Evolutionary conservation across 1,140 invertebrate species (phyloP).

Genomic region (Elymnias hypermnestra): DNA sequence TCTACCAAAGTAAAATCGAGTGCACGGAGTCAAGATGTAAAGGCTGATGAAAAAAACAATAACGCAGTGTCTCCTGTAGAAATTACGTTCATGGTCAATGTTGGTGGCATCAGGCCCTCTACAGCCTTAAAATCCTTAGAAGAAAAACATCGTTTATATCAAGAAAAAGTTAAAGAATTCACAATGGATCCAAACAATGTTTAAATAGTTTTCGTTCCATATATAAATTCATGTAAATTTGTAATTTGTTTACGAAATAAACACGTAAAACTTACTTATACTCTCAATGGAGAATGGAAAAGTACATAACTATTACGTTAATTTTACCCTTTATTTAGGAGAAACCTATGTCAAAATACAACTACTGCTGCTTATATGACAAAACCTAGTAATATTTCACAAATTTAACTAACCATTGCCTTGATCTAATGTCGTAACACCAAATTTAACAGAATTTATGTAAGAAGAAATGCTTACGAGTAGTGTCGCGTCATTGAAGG

Average conservation of each 20-base stretch:
- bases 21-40: conserved; percentile 24
- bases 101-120: conserved; percentile 41
- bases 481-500: too few relatives aligned
- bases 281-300: too few relatives aligned
- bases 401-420: too few relatives aligned
- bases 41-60: conserved; percentile 17
- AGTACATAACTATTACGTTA: too few relatives aligned
- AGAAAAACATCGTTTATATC: conserved; percentile 59
- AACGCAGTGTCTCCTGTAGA: conserved; percentile 33
- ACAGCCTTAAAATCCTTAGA: conserved; percentile 47
- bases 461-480: too few relatives aligned
- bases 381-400: too few relatives aligned
- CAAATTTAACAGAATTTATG: too few relatives aligned
- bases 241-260: neutral
- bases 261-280: too few relatives aligned
- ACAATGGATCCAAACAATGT: neutral
- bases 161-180: conserved; percentile 48
- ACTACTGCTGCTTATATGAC: too few relatives aligned
- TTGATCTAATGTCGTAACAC: too few relatives aligned
- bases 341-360: too few relatives aligned
- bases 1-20: conserved; percentile 23
- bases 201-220: neutral
- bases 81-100: conserved; percentile 54
- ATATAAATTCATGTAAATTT: neutral
- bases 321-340: too few relatives aligned